phyloP scores from a whole-genome alignment of 2,797 vertebrate species.

The Eulemur rubriventer region DNA sequence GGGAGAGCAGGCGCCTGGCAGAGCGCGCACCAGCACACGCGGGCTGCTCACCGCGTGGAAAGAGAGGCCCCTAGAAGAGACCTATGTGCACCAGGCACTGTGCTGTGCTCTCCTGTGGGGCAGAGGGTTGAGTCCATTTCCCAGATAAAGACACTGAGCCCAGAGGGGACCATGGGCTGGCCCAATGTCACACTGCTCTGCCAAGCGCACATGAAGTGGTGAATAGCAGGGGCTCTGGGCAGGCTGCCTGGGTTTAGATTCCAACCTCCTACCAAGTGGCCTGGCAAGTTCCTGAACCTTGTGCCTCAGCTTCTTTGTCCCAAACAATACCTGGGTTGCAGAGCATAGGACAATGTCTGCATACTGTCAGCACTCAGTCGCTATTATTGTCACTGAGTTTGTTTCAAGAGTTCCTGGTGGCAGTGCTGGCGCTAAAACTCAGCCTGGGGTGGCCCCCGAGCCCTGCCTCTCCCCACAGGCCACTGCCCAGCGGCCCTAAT shows the following conservation, averaged over 20 bases:
- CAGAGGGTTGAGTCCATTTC: background rate
- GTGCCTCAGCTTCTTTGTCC: background rate
- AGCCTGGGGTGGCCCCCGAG: background rate
- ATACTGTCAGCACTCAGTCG: fast-evolving
- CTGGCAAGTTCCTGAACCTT: background rate
- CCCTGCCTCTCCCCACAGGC: background rate
- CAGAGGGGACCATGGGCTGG: background rate
- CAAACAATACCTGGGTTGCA: background rate
- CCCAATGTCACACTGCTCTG: too few relatives aligned
- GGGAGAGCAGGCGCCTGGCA: background rate
- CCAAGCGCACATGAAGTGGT: background rate
- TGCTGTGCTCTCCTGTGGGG: background rate
- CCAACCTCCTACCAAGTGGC: background rate
- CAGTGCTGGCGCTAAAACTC: background rate
- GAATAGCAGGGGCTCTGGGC: background rate
- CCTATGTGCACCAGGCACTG: fast-evolving
- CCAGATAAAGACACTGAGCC: background rate
- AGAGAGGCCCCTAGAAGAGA: background rate
- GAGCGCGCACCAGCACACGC: fast-evolving
- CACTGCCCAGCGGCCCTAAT: background rate
- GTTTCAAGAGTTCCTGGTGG: too few relatives aligned
- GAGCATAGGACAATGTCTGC: background rate
- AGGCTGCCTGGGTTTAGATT: background rate
- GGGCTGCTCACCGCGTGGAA: background rate
- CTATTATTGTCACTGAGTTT: background rate